These are phyloP conservation scores for Nasonia vitripennis DNA, from an alignment of 1,140 invertebrate species.

Conservation along the genomic window DNA sequence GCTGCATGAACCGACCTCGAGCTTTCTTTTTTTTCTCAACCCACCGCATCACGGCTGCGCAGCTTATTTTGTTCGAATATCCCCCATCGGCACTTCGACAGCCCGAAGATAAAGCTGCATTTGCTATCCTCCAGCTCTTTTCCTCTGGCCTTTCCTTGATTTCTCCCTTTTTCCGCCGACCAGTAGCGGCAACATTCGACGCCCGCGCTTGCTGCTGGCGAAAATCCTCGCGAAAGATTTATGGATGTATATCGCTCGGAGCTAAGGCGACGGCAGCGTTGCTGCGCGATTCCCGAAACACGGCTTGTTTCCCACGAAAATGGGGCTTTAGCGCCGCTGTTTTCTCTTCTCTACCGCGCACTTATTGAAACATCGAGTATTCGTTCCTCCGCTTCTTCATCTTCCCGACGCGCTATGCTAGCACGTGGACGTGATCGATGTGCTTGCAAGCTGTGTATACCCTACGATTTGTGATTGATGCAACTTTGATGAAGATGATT, in stretches of 20 bases:
- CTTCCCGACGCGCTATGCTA: neutral
- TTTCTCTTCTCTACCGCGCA: conserved; percentile 16
- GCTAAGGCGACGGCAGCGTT: neutral
- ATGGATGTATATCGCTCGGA: conserved; percentile 24
- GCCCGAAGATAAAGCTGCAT: conserved; percentile 42
- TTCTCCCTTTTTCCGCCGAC: conserved; percentile 26
- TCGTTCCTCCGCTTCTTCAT: neutral
- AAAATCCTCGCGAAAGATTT: conserved; percentile 42
- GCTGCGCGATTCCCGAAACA: conserved; percentile 8
- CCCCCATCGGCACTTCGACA: conserved; percentile 34
- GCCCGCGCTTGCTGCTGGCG: neutral
- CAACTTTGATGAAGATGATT: neutral
- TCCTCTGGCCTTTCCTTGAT: conserved; percentile 12
- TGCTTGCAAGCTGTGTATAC: neutral
- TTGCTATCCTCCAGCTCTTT: conserved; percentile 15
- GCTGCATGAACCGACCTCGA: neutral
- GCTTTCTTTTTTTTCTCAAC: neutral
- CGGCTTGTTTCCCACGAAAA: conserved; percentile 33
- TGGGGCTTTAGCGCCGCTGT: conserved; percentile 21
- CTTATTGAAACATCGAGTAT: conserved; percentile 51
- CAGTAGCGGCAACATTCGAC: neutral
- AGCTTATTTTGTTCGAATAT: conserved; percentile 28
- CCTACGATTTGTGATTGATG: neutral
- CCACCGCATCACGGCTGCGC: neutral
- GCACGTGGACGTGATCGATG: conserved; percentile 4